phyloP scores from a whole-genome alignment of 2,888 invertebrate species.

The Drosophila infuscata region DNA sequence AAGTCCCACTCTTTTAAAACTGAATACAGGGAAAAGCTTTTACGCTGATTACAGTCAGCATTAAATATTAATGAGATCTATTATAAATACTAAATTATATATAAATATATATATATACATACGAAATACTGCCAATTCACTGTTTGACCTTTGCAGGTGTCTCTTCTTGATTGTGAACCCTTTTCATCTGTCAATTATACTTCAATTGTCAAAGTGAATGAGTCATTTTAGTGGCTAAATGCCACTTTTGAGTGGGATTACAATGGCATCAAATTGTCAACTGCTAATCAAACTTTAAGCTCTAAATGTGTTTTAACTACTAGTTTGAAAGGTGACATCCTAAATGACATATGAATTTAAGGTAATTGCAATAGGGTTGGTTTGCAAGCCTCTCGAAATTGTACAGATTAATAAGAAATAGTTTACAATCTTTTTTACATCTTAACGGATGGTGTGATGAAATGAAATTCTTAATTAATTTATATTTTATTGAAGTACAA shows the following conservation, averaged over 20 bases:
- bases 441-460: background rate
- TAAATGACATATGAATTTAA: background rate
- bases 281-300: background rate
- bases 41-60: conserved; percentile 22
- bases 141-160: conserved; percentile 33
- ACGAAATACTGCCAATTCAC: background rate
- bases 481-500: background rate
- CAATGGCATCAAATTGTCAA: background rate
- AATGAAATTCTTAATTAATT: background rate
- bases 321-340: background rate
- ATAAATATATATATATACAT: background rate
- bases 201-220: conserved; percentile 15
- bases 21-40: conserved; percentile 25
- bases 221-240: conserved; percentile 8
- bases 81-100: background rate
- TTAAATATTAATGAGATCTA: conserved; percentile 16
- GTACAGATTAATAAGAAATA: background rate
- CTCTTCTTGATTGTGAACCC: conserved; percentile 16
- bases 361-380: background rate
- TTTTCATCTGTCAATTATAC: conserved; percentile 31
- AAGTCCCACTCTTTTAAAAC: conserved; percentile 4
- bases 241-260: background rate
- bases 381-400: background rate
- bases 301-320: background rate
- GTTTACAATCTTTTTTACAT: background rate